Percentiles rank a stretch among this genome's conserved stretches.
Evolutionary conservation across 2,797 vertebrate genomes (phyloP).

Genomic region (Coregonus ussuriensis): DNA sequence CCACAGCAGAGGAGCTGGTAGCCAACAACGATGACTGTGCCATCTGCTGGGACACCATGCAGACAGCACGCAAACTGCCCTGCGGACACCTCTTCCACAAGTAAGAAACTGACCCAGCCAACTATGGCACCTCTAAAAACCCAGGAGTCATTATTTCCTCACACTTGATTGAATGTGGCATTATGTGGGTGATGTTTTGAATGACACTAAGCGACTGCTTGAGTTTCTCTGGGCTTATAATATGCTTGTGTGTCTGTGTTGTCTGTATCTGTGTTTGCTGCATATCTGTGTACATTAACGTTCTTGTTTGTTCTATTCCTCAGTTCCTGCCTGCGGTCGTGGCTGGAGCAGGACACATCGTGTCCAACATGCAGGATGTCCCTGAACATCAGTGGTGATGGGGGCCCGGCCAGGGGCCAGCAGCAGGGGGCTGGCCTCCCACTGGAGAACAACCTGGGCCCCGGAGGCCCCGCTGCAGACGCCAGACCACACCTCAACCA

Average conservation of each 20-base stretch:
- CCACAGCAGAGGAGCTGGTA: conserved; percentile 91
- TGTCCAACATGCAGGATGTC: conserved; percentile 97
- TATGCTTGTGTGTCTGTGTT: conserved; percentile 25
- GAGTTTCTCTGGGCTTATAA: background rate
- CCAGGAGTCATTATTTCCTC: background rate
- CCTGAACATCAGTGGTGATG: conserved; percentile 88
- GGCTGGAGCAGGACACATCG: conserved; percentile 98
- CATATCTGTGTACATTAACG: background rate
- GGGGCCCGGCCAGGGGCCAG: conserved; percentile 73
- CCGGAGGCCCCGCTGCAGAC: conserved; percentile 81
- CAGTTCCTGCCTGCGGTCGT: conserved; percentile 96
- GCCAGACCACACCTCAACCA: conserved; percentile 91
- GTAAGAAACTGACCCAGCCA: conserved; percentile 56
- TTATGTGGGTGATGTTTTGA: background rate
- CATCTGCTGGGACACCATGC: conserved; percentile 99
- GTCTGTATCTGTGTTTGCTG: conserved; percentile 68
- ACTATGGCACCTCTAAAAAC: background rate
- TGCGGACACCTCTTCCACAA: conserved; percentile 98
- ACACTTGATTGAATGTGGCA: background rate
- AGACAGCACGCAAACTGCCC: conserved; percentile 90
- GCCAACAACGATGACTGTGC: conserved; percentile 96
- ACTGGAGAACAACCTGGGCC: conserved; percentile 84
- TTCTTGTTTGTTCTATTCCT: conserved; percentile 21
- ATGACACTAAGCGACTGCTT: background rate
- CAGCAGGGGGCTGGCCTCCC: conserved; percentile 77